These are phyloP conservation scores for Thymallus thymallus DNA, from an alignment of 2,113 vertebrate species.

Conservation along the genomic window DNA sequence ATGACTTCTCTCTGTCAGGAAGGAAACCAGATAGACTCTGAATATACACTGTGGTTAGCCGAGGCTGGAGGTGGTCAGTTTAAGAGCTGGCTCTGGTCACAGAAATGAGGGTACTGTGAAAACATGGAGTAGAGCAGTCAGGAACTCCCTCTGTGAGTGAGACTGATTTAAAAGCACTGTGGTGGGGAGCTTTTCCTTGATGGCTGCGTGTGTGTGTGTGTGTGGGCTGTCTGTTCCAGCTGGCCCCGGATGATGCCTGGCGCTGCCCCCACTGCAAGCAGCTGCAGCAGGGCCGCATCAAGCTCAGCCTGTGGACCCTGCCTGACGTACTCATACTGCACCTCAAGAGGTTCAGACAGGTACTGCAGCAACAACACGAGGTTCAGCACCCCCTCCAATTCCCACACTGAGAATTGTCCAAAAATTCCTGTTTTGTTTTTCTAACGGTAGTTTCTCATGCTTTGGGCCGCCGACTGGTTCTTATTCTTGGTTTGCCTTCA, in stretches of 20 bases:
- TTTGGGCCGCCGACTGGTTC: too few relatives aligned
- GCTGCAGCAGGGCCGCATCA: constrained; percentile 96
- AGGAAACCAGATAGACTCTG: constrained; percentile 4
- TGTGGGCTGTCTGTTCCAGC: constrained; percentile 70
- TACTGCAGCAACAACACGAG: constrained; percentile 45
- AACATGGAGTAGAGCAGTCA: constrained; percentile 9
- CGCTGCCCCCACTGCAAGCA: constrained; percentile 97
- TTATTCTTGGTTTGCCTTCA: too few relatives aligned
- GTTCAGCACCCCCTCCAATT: background rate
- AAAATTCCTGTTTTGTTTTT: too few relatives aligned
- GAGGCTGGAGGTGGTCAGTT: constrained; percentile 24
- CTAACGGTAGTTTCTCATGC: too few relatives aligned
- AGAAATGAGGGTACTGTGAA: constrained; percentile 14
- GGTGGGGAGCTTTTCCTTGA: constrained; percentile 49
- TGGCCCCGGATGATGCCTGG: constrained; percentile 96
- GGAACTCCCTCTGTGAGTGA: too few relatives aligned
- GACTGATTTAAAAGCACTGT: constrained; percentile 6
- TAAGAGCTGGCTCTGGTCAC: constrained; percentile 21
- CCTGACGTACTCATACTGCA: constrained; percentile 96
- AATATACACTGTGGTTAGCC: constrained; percentile 50
- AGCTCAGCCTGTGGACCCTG: constrained; percentile 95
- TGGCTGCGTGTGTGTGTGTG: constrained; percentile 10
- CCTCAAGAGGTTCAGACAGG: constrained; percentile 95
- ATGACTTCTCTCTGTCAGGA: constrained; percentile 5
- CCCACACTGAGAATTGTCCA: too few relatives aligned